Evolutionary conservation across 2,797 vertebrate genomes (phyloP).

Genomic region (Sebastes trivittatus): DNA sequence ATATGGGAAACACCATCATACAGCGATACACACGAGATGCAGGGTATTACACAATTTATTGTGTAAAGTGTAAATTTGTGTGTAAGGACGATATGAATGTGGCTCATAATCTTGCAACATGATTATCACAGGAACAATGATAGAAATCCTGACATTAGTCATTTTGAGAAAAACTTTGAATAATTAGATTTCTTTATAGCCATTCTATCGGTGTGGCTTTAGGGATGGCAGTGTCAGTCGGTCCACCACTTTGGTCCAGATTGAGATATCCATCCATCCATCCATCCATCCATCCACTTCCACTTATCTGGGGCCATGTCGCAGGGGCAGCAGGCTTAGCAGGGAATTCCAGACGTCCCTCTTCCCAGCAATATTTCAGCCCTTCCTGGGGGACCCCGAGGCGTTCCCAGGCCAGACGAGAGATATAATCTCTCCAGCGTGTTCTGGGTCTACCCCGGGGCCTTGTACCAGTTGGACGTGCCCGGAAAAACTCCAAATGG

Average conservation of each 20-base stretch:
- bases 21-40: background rate
- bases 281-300: no score
- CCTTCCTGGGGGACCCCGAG: no score
- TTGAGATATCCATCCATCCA: no score
- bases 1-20: background rate
- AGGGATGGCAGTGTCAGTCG: background rate
- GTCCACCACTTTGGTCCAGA: background rate
- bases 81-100: background rate
- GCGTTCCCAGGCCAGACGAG: no score
- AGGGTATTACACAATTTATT: background rate
- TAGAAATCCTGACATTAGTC: background rate
- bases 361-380: no score
- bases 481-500: fast-evolving
- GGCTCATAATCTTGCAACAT: background rate
- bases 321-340: no score
- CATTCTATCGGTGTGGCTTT: background rate
- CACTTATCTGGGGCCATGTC: fast-evolving
- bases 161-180: background rate
- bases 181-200: background rate
- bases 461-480: no score
- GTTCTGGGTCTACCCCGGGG: no score
- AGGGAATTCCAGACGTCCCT: no score
- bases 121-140: background rate
- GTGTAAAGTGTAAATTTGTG: background rate
- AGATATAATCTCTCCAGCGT: no score